These are phyloP conservation scores for Odontamblyopus rebecca DNA, from an alignment of 2,797 vertebrate species.

Conservation along the genomic window DNA sequence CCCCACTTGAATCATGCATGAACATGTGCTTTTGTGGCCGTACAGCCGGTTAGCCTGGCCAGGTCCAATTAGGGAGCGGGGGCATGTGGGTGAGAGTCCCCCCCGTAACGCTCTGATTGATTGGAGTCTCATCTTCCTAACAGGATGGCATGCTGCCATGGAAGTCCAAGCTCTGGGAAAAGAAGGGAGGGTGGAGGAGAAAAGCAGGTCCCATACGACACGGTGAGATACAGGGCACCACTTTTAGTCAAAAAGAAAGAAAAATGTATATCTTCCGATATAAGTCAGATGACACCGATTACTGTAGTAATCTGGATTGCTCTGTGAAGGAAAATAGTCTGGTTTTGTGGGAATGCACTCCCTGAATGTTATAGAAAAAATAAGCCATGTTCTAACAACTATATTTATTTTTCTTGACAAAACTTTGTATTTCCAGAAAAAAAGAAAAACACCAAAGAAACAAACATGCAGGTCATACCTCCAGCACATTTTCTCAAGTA, in stretches of 20 bases:
- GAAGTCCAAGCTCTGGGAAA: slow-evolving; percentile 61
- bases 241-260: slow-evolving; percentile 56
- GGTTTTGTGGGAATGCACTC: slow-evolving; percentile 63
- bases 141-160: slow-evolving; percentile 79
- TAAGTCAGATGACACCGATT: slow-evolving; percentile 75
- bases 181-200: slow-evolving; percentile 45
- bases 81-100: slow-evolving; percentile 59
- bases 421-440: slow-evolving; percentile 53
- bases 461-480: slow-evolving; percentile 40
- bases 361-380: slow-evolving; percentile 43
- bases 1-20: slow-evolving; percentile 50
- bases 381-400: slow-evolving; percentile 69
- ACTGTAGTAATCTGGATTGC: slow-evolving; percentile 66
- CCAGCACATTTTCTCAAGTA: slow-evolving; percentile 56
- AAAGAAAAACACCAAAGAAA: slow-evolving; percentile 52
- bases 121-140: slow-evolving; percentile 86
- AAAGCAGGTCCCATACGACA: slow-evolving; percentile 50
- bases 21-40: slow-evolving; percentile 79
- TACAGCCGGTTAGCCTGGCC: slow-evolving; percentile 46
- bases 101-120: slow-evolving; percentile 80
- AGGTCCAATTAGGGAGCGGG: slow-evolving; percentile 69
- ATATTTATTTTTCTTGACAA: slow-evolving; percentile 74
- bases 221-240: slow-evolving; percentile 46
- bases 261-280: slow-evolving; percentile 55
- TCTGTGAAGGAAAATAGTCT: slow-evolving; percentile 31